A percentile compares a stretch with the other conserved stretches of the same genome.
Evolutionary conservation across 1,140 invertebrate genomes (phyloP).

Genomic region (Ostrea denselamellosa): DNA sequence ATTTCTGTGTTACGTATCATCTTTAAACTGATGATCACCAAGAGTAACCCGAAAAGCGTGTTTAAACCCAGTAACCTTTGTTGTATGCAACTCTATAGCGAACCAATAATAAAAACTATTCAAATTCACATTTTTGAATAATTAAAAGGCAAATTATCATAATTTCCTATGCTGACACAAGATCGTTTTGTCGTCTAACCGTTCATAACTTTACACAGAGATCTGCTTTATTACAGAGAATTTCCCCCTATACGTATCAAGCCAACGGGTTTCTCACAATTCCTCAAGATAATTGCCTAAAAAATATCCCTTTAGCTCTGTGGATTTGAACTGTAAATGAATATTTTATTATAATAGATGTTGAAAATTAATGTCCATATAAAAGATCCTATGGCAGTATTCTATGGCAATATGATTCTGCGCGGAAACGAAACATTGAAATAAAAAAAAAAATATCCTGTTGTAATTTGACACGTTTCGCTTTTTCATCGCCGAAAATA

Average conservation of each 20-base stretch:
- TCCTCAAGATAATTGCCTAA: not conserved
- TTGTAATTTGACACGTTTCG: no score
- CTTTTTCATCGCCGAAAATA: no score
- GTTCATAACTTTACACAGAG: not conserved
- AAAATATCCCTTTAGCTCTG: not conserved
- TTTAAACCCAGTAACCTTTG: not conserved
- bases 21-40: no score
- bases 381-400: not conserved
- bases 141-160: conserved; percentile 19
- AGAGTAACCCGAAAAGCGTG: not conserved
- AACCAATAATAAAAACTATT: conserved; percentile 1
- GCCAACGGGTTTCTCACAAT: not conserved
- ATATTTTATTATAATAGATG: not conserved
- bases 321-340: no score
- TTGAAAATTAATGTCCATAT: not conserved
- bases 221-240: not conserved
- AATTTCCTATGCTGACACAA: not conserved
- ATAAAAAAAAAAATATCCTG: not conserved
- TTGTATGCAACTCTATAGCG: not conserved
- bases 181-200: not conserved
- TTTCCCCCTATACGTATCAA: not conserved
- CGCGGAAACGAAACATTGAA: not conserved
- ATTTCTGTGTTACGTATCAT: no score
- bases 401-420: not conserved
- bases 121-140: not conserved